These are phyloP conservation scores for Octopus bimaculoides DNA, from an alignment of 1,140 invertebrate genomes.

Conservation along the genomic window DNA sequence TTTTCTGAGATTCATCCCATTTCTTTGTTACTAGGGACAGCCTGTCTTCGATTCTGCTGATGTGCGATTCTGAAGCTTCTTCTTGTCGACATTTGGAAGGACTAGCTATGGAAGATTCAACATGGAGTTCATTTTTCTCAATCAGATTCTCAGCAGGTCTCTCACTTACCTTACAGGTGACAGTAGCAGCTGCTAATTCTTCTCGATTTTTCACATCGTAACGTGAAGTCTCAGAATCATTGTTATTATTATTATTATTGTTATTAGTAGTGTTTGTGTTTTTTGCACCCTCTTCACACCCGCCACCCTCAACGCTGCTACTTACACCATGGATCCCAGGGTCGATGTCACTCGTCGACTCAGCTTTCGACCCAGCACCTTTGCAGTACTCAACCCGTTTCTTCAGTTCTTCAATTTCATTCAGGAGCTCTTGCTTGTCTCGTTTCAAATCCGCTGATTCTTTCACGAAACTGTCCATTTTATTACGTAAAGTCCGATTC, in stretches of 20 bases:
- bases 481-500: slow-evolving; percentile 74
- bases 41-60: neutral
- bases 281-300: slow-evolving; percentile 56
- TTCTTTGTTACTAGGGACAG: slow-evolving; percentile 52
- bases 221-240: neutral
- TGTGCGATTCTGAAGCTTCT: neutral
- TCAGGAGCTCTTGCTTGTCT: slow-evolving; percentile 76
- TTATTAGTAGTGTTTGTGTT: neutral
- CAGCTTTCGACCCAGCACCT: too few relatives aligned
- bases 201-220: slow-evolving; percentile 17
- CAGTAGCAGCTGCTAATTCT: slow-evolving; percentile 10
- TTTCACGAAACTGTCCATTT: slow-evolving; percentile 76
- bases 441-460: slow-evolving; percentile 73
- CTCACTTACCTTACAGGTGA: neutral
- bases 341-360: too few relatives aligned
- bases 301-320: neutral
- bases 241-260: slow-evolving; percentile 9
- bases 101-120: neutral
- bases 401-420: slow-evolving; percentile 16
- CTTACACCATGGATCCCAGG: too few relatives aligned
- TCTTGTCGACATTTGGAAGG: neutral
- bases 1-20: slow-evolving; percentile 74
- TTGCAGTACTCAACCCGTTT: slow-evolving; percentile 11
- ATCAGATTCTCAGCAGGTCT: neutral
- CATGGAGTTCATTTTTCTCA: neutral